phyloP scores from a whole-genome alignment of 2,888 invertebrate genomes.

The Tortrix viridana region DNA sequence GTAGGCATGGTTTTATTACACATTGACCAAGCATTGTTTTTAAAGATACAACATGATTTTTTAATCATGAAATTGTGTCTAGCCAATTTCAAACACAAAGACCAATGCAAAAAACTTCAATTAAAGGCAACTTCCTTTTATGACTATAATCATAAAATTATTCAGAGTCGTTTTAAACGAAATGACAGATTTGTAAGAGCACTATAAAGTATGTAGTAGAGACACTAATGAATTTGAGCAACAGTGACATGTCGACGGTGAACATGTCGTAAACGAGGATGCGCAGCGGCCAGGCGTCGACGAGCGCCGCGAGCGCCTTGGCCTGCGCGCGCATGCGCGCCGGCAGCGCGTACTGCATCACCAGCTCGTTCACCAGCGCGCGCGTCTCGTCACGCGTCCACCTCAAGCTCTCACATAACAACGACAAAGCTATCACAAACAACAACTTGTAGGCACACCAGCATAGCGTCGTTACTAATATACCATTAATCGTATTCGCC shows the following conservation, averaged over 20 bases:
- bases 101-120: no score
- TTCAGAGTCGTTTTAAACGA: conserved; percentile 42
- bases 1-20: no score
- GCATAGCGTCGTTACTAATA: conserved; percentile 15
- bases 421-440: conserved; percentile 24
- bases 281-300: conserved; percentile 42
- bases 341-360: conserved; percentile 37
- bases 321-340: conserved; percentile 27
- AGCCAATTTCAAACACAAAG: no score
- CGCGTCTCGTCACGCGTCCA: conserved; percentile 29
- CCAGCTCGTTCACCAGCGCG: conserved; percentile 33
- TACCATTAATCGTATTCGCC: background rate
- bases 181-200: conserved; percentile 66
- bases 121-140: no score
- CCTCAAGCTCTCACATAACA: conserved; percentile 26
- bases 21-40: no score
- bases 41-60: no score
- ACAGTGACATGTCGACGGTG: conserved; percentile 64
- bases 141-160: no score
- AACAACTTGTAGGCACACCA: conserved; percentile 26
- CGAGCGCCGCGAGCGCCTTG: conserved; percentile 36
- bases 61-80: no score
- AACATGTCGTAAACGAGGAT: conserved; percentile 66
- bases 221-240: conserved; percentile 68
- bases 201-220: conserved; percentile 70